Conservation (phyloP, 2,113 vertebrate genomes). For the Syngnathoides biaculeatus region DNA sequence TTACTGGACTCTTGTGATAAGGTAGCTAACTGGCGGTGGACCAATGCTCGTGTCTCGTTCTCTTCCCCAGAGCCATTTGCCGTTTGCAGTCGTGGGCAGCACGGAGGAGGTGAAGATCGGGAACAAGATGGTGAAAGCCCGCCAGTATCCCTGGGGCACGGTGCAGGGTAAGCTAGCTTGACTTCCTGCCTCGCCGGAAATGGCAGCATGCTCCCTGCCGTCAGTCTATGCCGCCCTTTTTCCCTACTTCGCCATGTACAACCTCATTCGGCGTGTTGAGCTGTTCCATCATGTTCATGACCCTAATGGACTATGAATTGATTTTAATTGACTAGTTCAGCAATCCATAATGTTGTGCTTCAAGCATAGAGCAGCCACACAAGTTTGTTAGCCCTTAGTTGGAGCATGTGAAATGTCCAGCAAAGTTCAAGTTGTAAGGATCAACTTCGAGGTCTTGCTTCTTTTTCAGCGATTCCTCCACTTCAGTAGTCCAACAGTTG, state of each 20-base stretch:
- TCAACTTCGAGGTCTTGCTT: not conserved
- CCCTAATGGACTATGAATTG: slow-evolving; percentile 8
- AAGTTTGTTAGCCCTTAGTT: not conserved
- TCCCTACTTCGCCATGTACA: slow-evolving; percentile 9
- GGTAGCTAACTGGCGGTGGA: not conserved
- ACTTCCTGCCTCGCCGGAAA: slow-evolving; percentile 57
- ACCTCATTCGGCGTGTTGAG: not conserved
- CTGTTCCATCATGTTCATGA: slow-evolving; percentile 17
- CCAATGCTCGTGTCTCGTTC: not conserved
- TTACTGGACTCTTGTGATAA: not conserved
- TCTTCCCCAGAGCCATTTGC: slow-evolving; percentile 87
- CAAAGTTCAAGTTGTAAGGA: not conserved
- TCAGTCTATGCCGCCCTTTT: not conserved
- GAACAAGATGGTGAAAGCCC: slow-evolving; percentile 97
- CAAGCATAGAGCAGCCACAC: not conserved
- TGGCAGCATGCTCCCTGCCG: slow-evolving; percentile 29
- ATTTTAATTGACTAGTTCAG: slow-evolving; percentile 28
- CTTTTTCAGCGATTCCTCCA: not conserved
- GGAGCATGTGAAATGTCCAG: not conserved
- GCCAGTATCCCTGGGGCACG: slow-evolving; percentile 98
- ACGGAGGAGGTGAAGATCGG: slow-evolving; percentile 98
- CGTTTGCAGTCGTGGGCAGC: slow-evolving; percentile 95
- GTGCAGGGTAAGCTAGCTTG: slow-evolving; percentile 82
- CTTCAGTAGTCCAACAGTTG: not conserved
- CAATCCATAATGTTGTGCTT: slow-evolving; percentile 12